Base-by-base conservation (phyloP, 2,113 vertebrate species). In the Callionymus lyra region DNA sequence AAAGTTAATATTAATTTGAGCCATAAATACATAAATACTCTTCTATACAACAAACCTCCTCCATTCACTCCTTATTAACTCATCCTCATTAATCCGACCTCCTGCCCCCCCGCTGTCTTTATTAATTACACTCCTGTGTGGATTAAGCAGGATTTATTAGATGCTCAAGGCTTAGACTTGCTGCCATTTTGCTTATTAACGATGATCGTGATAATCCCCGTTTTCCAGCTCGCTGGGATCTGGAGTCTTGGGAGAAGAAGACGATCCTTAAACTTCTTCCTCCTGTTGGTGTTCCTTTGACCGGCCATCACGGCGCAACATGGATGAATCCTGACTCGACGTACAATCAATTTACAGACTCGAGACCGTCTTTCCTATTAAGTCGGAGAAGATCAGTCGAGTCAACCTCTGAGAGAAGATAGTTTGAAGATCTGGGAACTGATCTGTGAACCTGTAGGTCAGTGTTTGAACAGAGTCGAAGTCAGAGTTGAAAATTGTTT, bases 101-200 rank as follows among this genome's bases (percentile, higher is more conserved):
- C 31, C 21, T 15, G 16, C 42, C 53, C 63, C 63, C 67, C 55
- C 17, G 21, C 63, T 17, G 54, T 53, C 70, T 60, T 44, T 74
- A 72, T 79, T 79, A 77, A 79, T 82, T 76, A 82, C 53, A 37
- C 54, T 62, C 59, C 70, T 60, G 56, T 66, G 65, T 58, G 74
- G 72, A 82, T 77, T 72, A 70, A 52, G 52, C 56, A 68, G 76
- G 74, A 74, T 77, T 79, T 79, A 77, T 74, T 72, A 79, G 72
- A 76, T 72, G 65, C 63, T 54, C 50, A 56, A 60, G 65, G 68
- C 65, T 77, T 74, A 74, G 59, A 45, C 58, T 68, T 65, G 48
- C 59, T 66, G 67, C 63, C 54, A 65, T 74, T 77, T 70, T 76
- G 56, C 63, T 77, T 74, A 76, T 70, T 74, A 77, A 77, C 45